Percentiles rank a stretch among this genome's conserved stretches.
Evolutionary conservation across 2,888 invertebrate species (phyloP).

Genomic region (Cenopis cana): DNA sequence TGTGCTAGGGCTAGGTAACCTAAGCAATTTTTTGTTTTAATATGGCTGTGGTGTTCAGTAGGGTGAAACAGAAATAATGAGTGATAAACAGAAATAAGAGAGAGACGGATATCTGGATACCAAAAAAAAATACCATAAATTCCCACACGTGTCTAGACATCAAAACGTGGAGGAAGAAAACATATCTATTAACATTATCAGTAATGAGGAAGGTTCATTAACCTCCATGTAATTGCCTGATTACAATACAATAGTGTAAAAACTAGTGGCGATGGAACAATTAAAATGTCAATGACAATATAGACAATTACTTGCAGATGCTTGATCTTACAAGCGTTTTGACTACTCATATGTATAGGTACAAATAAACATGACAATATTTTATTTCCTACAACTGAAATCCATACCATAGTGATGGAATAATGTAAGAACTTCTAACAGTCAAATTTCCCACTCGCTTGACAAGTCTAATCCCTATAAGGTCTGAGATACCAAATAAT

Average conservation of each 20-base stretch:
- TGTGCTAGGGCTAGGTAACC: too few relatives aligned
- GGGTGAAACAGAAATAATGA: too few relatives aligned
- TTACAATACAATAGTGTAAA: slow-evolving; percentile 60
- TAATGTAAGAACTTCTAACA: too few relatives aligned
- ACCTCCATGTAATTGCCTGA: slow-evolving; percentile 53
- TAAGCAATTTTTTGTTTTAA: too few relatives aligned
- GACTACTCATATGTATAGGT: slow-evolving; percentile 7
- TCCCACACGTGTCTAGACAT: slow-evolving; percentile 3
- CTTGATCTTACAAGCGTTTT: slow-evolving; percentile 4
- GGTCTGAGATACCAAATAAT: too few relatives aligned
- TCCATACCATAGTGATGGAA: too few relatives aligned
- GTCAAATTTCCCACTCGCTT: too few relatives aligned
- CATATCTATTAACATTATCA: slow-evolving; percentile 20
- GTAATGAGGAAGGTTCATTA: slow-evolving; percentile 45
- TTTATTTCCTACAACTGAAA: too few relatives aligned
- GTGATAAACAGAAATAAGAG: too few relatives aligned
- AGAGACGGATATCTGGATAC: not conserved
- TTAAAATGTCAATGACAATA: slow-evolving; percentile 39
- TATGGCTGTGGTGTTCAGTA: too few relatives aligned
- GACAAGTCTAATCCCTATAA: too few relatives aligned
- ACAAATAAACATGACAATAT: too few relatives aligned
- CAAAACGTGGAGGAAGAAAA: slow-evolving; percentile 28
- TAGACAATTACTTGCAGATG: slow-evolving; percentile 13
- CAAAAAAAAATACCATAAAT: not conserved
- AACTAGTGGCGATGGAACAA: slow-evolving; percentile 47